Evolutionary conservation across 64 coral and sea anemone species (phyloP).

Genomic region (Pachyseris speciosa): DNA sequence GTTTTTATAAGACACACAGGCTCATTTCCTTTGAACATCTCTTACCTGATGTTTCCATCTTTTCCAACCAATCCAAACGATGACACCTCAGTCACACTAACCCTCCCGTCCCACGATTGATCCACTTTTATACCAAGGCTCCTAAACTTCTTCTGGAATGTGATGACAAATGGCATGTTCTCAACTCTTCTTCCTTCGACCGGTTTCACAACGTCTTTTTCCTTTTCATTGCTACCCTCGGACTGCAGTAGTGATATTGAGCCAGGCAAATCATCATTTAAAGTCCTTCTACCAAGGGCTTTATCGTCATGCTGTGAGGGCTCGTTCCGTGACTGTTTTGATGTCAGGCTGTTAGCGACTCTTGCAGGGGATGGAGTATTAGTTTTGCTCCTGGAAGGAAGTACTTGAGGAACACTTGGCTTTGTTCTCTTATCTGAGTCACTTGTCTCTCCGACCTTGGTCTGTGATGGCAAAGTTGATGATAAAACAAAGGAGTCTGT

Average conservation of each 20-base stretch:
- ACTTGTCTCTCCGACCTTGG: not conserved
- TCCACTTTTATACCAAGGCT: slow-evolving; percentile 76
- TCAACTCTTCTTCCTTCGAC: slow-evolving; percentile 65
- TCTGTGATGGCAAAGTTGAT: not conserved
- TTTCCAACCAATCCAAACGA: slow-evolving; percentile 85
- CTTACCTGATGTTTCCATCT: slow-evolving; percentile 93
- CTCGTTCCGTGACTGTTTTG: not conserved
- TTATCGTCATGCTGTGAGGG: not conserved
- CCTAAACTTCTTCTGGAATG: slow-evolving; percentile 77
- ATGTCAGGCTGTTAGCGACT: not conserved
- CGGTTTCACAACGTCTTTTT: not conserved
- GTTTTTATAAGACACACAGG: too few species aligned
- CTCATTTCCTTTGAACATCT: not conserved
- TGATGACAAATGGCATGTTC: slow-evolving; percentile 82
- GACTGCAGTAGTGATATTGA: not conserved
- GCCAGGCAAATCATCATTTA: not conserved
- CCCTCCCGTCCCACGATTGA: slow-evolving; percentile 13
- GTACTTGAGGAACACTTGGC: too few species aligned
- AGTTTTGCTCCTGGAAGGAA: not conserved
- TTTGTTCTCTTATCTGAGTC: not conserved
- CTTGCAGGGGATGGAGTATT: not conserved
- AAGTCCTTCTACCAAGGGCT: not conserved
- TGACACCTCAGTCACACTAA: slow-evolving; percentile 64
- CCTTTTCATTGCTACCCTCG: not conserved
- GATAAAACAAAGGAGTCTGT: not conserved